These are phyloP conservation scores for Epizoanthus scotinus DNA, from an alignment of 92 coral and sea anemone genomes.

Conservation along the genomic window DNA sequence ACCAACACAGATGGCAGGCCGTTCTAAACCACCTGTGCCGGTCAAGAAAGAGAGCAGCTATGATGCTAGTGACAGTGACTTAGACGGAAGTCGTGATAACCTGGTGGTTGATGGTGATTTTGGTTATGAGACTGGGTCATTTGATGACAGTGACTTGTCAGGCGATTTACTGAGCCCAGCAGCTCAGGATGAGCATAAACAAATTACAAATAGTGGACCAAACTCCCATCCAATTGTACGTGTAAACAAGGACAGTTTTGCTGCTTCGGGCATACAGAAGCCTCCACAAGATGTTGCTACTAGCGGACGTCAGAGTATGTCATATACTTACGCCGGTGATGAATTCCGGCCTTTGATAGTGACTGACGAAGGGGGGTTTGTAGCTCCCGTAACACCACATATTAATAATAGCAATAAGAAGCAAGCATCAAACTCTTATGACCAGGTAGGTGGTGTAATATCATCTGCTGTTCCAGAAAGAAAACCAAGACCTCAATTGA, in stretches of 20 bases:
- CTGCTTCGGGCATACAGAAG: neutral
- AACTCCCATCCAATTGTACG: neutral
- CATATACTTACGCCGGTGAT: slow-evolving; percentile 69
- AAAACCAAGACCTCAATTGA: neutral
- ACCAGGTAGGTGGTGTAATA: slow-evolving; percentile 54
- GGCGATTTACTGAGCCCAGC: slow-evolving; percentile 70
- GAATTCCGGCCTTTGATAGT: slow-evolving; percentile 72
- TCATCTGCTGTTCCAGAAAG: slow-evolving; percentile 39
- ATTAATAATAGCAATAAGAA: neutral
- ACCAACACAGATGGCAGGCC: slow-evolving; percentile 8
- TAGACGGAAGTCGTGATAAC: slow-evolving; percentile 71
- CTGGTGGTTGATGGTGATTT: slow-evolving; percentile 76
- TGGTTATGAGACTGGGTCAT: slow-evolving; percentile 86
- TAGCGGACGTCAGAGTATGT: neutral
- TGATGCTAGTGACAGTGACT: slow-evolving; percentile 88
- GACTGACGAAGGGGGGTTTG: slow-evolving; percentile 63
- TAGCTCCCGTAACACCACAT: slow-evolving; percentile 44
- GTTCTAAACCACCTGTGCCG: slow-evolving; percentile 25
- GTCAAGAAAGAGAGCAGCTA: slow-evolving; percentile 72
- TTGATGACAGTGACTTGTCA: slow-evolving; percentile 77
- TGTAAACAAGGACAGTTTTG: neutral
- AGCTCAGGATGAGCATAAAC: slow-evolving; percentile 65
- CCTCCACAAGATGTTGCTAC: no score
- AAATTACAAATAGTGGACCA: slow-evolving; percentile 29
- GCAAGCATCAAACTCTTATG: slow-evolving; percentile 49